These are phyloP conservation scores for Schizopygopsis pylzovi DNA, from an alignment of 2,797 vertebrate genomes.

Conservation along the genomic window DNA sequence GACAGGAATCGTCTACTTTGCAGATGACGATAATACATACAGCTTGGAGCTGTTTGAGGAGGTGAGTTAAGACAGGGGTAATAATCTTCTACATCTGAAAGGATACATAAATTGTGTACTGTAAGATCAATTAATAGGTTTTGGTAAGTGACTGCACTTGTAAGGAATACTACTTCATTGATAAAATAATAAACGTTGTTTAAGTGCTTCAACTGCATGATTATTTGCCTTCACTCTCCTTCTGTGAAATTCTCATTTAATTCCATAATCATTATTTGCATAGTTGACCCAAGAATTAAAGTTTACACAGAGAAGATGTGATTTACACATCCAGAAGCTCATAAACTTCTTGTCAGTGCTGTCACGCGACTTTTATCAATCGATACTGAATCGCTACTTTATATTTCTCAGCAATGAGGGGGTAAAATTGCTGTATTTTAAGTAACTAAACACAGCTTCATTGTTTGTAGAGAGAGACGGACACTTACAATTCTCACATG, in stretches of 20 bases:
- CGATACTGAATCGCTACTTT: no score
- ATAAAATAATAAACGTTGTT: constrained; percentile 24
- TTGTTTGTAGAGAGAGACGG: no score
- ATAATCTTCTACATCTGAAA: neutral
- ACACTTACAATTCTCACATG: no score
- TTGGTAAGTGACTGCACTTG: constrained; percentile 15
- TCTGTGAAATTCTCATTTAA: neutral
- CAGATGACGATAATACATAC: constrained; percentile 96
- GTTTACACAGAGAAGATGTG: no score
- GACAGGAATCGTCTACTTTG: constrained; percentile 93
- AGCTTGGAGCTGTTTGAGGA: constrained; percentile 97
- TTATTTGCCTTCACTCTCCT: neutral
- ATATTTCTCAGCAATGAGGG: no score
- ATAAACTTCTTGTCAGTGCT: no score
- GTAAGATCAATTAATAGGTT: neutral
- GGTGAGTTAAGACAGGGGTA: constrained; percentile 72
- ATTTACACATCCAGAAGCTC: no score
- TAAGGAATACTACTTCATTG: neutral
- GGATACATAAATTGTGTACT: constrained; percentile 1
- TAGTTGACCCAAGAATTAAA: neutral
- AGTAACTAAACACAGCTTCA: no score
- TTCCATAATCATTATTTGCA: neutral
- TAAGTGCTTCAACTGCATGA: neutral
- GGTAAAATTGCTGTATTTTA: no score
- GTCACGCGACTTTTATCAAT: no score